Conservation (phyloP, 1,140 invertebrate genomes). For the Drosophila repletoides region DNA sequence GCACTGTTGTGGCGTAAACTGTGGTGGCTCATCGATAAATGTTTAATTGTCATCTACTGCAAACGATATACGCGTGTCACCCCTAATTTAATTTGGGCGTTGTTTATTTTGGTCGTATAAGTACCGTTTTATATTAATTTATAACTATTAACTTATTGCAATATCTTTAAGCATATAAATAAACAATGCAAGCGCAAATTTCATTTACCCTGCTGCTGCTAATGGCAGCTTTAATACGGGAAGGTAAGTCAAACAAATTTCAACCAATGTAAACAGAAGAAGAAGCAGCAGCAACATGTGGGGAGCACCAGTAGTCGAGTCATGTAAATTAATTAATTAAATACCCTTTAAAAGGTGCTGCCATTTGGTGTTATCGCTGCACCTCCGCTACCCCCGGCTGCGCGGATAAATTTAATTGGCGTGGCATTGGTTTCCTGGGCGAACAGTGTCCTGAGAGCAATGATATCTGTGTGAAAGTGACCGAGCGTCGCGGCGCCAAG, state of each 20-base stretch:
- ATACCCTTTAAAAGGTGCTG: constrained; percentile 79
- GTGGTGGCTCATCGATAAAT: constrained; percentile 8
- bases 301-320: neutral
- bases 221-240: constrained; percentile 39
- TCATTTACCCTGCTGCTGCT: constrained; percentile 31
- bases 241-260: constrained; percentile 38
- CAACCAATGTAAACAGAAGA: neutral
- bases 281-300: constrained; percentile 4
- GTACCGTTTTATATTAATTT: constrained; percentile 6
- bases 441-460: constrained; percentile 92
- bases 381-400: constrained; percentile 95
- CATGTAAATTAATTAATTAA: neutral
- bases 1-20: neutral
- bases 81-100: too few relatives aligned
- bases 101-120: constrained; percentile 35
- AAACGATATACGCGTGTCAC: too few relatives aligned
- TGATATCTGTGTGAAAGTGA: constrained; percentile 95
- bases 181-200: constrained; percentile 31
- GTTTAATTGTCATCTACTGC: neutral
- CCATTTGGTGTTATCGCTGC: constrained; percentile 94
- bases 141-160: neutral
- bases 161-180: neutral
- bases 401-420: constrained; percentile 92
- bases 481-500: constrained; percentile 92
- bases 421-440: constrained; percentile 85